Evolutionary conservation across 2,113 vertebrate genomes (phyloP), one percentile per base, ranked within the genome.

Genomic region (Archocentrus centrarchus): DNA sequence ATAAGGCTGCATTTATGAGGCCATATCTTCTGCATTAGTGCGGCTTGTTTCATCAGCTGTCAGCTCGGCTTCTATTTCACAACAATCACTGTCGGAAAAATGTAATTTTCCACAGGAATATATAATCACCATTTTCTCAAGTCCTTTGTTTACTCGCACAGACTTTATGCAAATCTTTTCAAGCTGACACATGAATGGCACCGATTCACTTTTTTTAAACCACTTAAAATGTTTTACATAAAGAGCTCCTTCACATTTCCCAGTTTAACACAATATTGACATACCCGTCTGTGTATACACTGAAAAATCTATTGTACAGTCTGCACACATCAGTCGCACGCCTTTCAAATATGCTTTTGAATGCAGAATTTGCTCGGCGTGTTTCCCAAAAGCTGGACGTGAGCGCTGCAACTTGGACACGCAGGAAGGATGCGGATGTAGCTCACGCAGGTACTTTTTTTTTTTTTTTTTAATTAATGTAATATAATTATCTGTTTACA

Each of bases 141-240:
- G 59, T 79, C 64, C 32, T 79, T 82, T 77, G 27, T 61, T 77
- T 59, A 55, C 32, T 63, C 39, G n/a, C 39, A 44, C 37, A 64
- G 30, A 59, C 39, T 81, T 73, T 77, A 57, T 77, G 39, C 60
- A 80, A 77, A 47, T 50, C 27, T 70, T 41, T 62, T 75, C 20
- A 57, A 61, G 14, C 20, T 75, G 77, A 77, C 61, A 44, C 47
- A 59, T 59, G 41, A 80, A 50, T 63, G 39, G 30, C 62, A 8
- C 11, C 2, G 3, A 8, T 55, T 68, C 41, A 47, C 77, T 78
- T 84, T 61, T 75, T 35, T 59, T 9, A 66, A 27, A 27, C n/a
- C 47, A 18, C 60, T 55, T 5, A 27, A 77, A 88, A 39, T 7
- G 11, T 57, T n/a, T 14, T 20, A 68, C 59, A 55, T 30, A 27